Evolutionary conservation across 2,797 vertebrate genomes (phyloP), one percentile per base, ranked within the genome.

Genomic region (Thunnus albacares): DNA sequence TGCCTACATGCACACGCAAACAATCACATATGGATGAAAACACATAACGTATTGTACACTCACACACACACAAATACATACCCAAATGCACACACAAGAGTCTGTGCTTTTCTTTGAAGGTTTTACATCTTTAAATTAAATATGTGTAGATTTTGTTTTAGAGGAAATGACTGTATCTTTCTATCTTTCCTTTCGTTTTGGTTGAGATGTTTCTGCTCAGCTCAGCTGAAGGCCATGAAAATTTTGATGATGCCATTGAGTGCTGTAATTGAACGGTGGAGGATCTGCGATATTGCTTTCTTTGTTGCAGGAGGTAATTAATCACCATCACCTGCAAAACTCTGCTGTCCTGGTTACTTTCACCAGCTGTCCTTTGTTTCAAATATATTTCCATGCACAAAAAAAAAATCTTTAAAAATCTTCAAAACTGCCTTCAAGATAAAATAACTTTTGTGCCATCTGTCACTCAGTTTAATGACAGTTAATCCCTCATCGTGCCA

Each of bases 231-330:
- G 53, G 14, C 52, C 9, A 22, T 2, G 2, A 2, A 70, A 24
- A 35, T 58, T 53, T 22, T 58, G 56, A 79, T 35, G 77, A 75
- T 28, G 28, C 76, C 64, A 73, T 0, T 47, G 56, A 63, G 53
- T 12, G 41, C 30, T 30, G 43, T 63, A 60, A 77, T 24, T 77
- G n/a, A 67, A 53, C 11, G 13, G 26, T 17, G 28, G 38, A 53
- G 14, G 13, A 68, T 79, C 74, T 76, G 76, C 75, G 20, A 38
- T 20, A n/a, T 62, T 28, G 49, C 58, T 69, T 43, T 68, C 26
- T 69, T 68, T 69, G 12, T 59, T 61, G 38, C 28, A 26, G 35
- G 28, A 55, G 55, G 28, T 33, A 35, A 76, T 80, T 57, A 66
- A 69, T 79, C 71, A 75, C 22, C 33, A 53, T 45, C 61, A 71